A percentile compares a stretch with the other conserved stretches of the same genome.
phyloP scores from a whole-genome alignment of 2,797 vertebrate species.

The Phoebastria nigripes region DNA sequence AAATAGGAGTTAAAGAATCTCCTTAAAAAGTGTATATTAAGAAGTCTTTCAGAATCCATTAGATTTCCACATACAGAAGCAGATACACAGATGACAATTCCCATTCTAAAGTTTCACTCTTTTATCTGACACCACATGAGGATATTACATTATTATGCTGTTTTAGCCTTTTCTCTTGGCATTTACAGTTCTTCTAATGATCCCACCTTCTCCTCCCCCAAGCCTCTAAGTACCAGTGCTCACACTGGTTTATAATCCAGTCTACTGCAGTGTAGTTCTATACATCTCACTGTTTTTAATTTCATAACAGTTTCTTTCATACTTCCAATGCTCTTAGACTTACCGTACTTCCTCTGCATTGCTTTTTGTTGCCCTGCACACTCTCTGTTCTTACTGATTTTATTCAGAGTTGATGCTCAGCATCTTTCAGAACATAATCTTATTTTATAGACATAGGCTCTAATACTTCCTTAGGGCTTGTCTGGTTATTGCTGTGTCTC shows the following conservation, averaged over 20 bases:
- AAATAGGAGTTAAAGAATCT: background rate
- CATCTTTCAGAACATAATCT: background rate
- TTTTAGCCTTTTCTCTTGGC: background rate
- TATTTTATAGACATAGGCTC: background rate
- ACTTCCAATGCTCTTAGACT: background rate
- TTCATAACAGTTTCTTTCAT: background rate
- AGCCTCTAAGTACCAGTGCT: background rate
- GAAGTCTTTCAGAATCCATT: background rate
- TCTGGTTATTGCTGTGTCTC: background rate
- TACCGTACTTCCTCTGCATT: background rate
- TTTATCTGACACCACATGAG: background rate
- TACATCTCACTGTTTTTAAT: background rate
- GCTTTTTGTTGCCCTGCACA: background rate
- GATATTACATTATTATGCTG: background rate
- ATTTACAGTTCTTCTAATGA: background rate
- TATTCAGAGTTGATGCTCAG: background rate
- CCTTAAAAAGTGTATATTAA: background rate
- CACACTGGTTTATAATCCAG: background rate
- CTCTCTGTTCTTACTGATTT: background rate
- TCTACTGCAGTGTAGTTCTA: background rate
- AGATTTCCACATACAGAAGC: background rate
- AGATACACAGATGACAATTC: background rate
- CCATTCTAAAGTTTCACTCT: background rate
- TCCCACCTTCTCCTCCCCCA: background rate
- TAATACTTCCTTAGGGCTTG: background rate